Conservation (phyloP, 2,113 vertebrate genomes). For the Rynchops niger region DNA sequence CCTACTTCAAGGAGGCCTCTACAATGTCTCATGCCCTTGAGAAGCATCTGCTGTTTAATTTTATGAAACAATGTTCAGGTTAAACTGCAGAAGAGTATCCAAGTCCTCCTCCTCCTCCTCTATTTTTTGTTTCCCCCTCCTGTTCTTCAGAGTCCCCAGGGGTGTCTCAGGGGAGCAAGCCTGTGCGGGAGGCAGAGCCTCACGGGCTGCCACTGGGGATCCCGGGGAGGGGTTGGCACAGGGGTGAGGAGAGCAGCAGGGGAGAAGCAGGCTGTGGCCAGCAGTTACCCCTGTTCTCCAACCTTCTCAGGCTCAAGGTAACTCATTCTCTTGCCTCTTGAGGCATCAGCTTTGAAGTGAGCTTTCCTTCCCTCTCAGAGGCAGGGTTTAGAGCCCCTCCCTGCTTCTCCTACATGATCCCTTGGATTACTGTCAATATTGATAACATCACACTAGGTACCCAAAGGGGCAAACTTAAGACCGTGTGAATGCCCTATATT, state of each 20-base stretch:
- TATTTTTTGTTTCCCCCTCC: background rate
- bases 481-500: background rate
- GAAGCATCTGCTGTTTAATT: slow-evolving; percentile 5
- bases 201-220: accelerated
- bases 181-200: accelerated
- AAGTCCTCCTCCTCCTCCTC: background rate
- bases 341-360: background rate
- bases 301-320: background rate
- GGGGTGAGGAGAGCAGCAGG: background rate
- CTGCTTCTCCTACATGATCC: background rate
- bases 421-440: background rate
- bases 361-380: background rate
- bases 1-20: background rate
- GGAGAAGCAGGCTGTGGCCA: background rate
- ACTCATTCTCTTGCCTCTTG: background rate
- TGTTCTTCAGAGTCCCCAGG: background rate
- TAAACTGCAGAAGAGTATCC: background rate
- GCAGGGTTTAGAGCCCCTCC: background rate
- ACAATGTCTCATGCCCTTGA: background rate
- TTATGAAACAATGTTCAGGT: background rate
- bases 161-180: background rate
- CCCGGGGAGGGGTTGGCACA: accelerated
- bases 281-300: background rate
- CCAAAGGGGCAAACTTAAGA: background rate
- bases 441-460: background rate